Conservation (phyloP, 2,113 vertebrate species). For the Rattus norvegicus region DNA sequence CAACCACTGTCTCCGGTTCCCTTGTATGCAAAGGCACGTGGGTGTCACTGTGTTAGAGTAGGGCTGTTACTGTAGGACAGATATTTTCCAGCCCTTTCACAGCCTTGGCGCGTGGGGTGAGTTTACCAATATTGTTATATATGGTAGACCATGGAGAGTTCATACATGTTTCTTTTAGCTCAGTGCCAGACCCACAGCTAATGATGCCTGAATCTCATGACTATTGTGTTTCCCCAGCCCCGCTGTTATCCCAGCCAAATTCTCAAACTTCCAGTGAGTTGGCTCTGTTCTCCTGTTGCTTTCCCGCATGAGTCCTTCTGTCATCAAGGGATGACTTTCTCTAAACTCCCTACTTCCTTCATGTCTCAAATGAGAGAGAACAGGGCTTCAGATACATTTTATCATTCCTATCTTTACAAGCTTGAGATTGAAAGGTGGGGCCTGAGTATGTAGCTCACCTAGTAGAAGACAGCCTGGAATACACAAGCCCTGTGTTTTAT, state of each 20-base stretch:
- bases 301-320: neutral
- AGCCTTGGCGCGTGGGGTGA: neutral
- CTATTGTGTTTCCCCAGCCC: neutral
- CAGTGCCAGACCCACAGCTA: neutral
- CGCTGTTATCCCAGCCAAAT: neutral
- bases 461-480: no score
- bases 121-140: neutral
- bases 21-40: neutral
- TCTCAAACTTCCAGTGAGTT: conserved; percentile 21
- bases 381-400: neutral
- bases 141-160: neutral
- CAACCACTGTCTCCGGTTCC: neutral
- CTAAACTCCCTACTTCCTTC: neutral
- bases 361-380: neutral
- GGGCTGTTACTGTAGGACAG: neutral
- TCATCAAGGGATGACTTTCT: neutral
- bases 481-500: neutral
- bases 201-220: neutral
- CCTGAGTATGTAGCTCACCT: neutral
- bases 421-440: conserved; percentile 27
- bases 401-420: conserved; percentile 1
- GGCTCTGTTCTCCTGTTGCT: neutral
- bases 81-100: neutral
- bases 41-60: neutral
- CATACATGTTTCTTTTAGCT: neutral